These are phyloP conservation scores for Sceliomorpha sp. DNA, from an alignment of 2,888 invertebrate genomes.

Conservation along the genomic window DNA sequence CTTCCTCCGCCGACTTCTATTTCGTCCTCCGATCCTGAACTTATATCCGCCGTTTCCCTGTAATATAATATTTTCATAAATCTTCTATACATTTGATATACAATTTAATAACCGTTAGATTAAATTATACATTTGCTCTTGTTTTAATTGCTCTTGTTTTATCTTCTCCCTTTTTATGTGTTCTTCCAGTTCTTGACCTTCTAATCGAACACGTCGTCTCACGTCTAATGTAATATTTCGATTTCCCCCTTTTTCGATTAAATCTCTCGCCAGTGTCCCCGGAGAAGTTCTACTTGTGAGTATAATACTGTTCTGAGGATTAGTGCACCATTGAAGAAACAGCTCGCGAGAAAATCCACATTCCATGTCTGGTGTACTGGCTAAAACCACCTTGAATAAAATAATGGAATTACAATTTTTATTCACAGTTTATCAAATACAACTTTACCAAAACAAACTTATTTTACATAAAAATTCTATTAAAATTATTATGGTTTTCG, in stretches of 20 bases:
- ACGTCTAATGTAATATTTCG: slow-evolving; percentile 87
- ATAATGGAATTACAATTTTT: no score
- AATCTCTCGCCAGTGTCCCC: slow-evolving; percentile 89
- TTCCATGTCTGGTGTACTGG: slow-evolving; percentile 97
- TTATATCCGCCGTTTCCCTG: slow-evolving; percentile 86
- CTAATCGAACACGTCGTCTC: slow-evolving; percentile 86
- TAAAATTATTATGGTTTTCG: slow-evolving; percentile 1
- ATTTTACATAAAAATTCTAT: background rate
- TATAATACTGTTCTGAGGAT: slow-evolving; percentile 96
- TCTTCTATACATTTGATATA: background rate
- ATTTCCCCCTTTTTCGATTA: slow-evolving; percentile 89
- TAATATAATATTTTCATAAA: slow-evolving; percentile 15
- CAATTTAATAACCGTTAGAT: slow-evolving; percentile 7
- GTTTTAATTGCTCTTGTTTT: slow-evolving; percentile 80
- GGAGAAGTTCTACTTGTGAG: slow-evolving; percentile 93
- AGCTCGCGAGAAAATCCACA: slow-evolving; percentile 96
- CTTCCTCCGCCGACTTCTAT: slow-evolving; percentile 89
- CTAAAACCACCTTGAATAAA: slow-evolving; percentile 88
- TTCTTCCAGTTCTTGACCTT: slow-evolving; percentile 90
- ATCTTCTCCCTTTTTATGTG: slow-evolving; percentile 85
- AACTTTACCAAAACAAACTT: background rate
- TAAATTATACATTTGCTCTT: slow-evolving; percentile 76
- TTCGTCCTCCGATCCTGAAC: slow-evolving; percentile 92
- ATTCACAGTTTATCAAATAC: slow-evolving; percentile 2
- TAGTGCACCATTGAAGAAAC: slow-evolving; percentile 95